A percentile compares a stretch with the other conserved stretches of the same genome.
Conservation (phyloP, 2,113 vertebrate species). For the Hemiprocne comata region DNA sequence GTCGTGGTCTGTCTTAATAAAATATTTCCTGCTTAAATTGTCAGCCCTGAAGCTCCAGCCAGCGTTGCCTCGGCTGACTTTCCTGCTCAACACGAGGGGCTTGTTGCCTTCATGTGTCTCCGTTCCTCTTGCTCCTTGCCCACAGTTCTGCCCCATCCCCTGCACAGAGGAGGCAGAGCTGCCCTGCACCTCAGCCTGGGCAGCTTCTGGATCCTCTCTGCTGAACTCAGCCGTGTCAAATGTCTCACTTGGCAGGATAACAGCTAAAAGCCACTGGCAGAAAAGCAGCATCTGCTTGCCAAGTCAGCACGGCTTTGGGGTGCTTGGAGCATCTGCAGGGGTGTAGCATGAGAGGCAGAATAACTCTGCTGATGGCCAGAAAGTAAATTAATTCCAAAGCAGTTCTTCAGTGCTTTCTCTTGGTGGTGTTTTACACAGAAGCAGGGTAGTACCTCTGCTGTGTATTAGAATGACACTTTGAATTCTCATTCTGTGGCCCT, state of each 20-base stretch:
- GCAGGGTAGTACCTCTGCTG: neutral
- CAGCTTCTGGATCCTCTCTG: neutral
- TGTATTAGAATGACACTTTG: fast-evolving
- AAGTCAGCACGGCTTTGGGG: neutral
- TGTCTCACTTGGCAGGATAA: fast-evolving
- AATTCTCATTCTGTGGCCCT: neutral
- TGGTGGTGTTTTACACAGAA: no score
- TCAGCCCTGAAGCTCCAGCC: neutral
- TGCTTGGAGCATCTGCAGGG: neutral
- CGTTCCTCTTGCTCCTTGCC: neutral
- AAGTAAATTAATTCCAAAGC: fast-evolving
- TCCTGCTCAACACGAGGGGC: fast-evolving
- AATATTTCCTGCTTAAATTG: neutral
- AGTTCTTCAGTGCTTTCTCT: neutral
- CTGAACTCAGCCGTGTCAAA: neutral
- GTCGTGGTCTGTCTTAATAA: neutral
- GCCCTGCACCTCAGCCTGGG: neutral
- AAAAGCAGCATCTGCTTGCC: neutral
- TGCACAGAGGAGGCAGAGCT: neutral
- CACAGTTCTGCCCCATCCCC: fast-evolving
- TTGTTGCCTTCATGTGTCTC: fast-evolving
- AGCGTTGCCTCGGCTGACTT: neutral
- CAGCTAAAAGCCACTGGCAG: neutral
- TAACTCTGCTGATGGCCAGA: neutral
- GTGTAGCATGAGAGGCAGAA: fast-evolving